Evolutionary conservation across 2,888 invertebrate species (phyloP), one percentile per base, ranked within the genome.

Genomic region (Aquatica leii): DNA sequence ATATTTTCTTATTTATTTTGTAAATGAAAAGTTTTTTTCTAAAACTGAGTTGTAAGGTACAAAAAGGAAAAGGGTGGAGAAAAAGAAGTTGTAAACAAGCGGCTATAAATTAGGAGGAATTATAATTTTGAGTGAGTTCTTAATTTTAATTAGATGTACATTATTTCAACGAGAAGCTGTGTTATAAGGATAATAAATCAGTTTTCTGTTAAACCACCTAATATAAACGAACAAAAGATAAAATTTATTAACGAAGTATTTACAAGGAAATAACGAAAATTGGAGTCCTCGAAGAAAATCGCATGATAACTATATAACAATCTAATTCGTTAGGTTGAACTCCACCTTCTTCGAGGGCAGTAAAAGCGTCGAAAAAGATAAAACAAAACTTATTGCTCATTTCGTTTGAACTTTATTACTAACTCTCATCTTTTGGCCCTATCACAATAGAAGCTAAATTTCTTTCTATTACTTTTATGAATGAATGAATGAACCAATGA

Each of bases 341-440:
- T 58, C 48, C 48, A 48, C 48, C 43, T 58, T 50, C 41, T 43
- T 46, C 20, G 52, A 52, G 60, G 37, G 53, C 24, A 57, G 57
- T 57, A 62, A 41, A 61, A 57, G 40, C 48, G 57, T 20, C 14
- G 24, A 35, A 43, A 48, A 48, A 59, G 63, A 59, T 63, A 59
- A 59, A 63, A 55, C 40, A 41, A 51, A 63, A 63, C 59, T 63
- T 63, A 63, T 59, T 59, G 59, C 63, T 54, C 55, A 49, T 54
- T 63, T 59, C 43, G 63, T 55, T 56, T 52, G 43, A 63, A 58
- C 59, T 63, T 63, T 63, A 63, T 62, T 62, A 53, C 57, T 62
- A 51, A 58, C 56, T 62, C 55, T 52, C 56, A 46, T 57, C 46
- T 60, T 35, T 24, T 35, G 54, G 24, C 48, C 60, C 54, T 60